Base-by-base conservation (phyloP, 2,888 invertebrate genomes). In the Cheilosia soror region DNA sequence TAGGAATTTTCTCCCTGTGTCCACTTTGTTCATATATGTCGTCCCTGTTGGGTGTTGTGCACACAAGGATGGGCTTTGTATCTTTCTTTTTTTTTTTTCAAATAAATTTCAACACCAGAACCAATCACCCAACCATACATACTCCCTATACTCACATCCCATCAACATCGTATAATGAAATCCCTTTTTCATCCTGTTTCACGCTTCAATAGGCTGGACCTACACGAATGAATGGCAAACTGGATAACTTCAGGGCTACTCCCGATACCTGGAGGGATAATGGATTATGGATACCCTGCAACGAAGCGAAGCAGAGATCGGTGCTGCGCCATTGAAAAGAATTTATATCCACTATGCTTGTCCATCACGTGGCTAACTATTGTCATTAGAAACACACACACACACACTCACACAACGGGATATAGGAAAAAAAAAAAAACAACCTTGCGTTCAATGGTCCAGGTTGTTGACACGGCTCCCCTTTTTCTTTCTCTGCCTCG, bases 161-260 rank as follows among this genome's bases (percentile, higher is more conserved):
- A 37, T 27, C 42, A 27, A 40, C 53, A 63, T 72, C 20, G 66
- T 66, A 76, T 58, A 77, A 76, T 77, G 65, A 81, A 77, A 85
- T 85, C 80, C 85, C 65, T 85, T 80, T 79, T 80, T 85, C 80
- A 85, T 85, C 85, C 85, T 80, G 72, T 81, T 81, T 77, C 37
- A 85, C 85, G 60, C 80, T 85, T 80, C 76, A 85, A n/a, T 85
- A 81, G 72, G 76, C 66, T 20, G 62, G 62, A 71, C 75, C 55
- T 62, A 80, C 55, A 49, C 60, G 63, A 75, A 63, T 69, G 58
- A 75, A 75, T 31, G 65, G n/a, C 71, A 69, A 58, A 47, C 68
- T 40, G 84, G 84, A 75, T 80, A 62, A 31, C 58, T 83, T 58
- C 44, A 42, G 53, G 55, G 27, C 27, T 51, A 72, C 57, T 44